Evolutionary conservation across 2,113 vertebrate species (phyloP), one percentile per base, ranked within the genome.

Genomic region (Semnornis frantzii): DNA sequence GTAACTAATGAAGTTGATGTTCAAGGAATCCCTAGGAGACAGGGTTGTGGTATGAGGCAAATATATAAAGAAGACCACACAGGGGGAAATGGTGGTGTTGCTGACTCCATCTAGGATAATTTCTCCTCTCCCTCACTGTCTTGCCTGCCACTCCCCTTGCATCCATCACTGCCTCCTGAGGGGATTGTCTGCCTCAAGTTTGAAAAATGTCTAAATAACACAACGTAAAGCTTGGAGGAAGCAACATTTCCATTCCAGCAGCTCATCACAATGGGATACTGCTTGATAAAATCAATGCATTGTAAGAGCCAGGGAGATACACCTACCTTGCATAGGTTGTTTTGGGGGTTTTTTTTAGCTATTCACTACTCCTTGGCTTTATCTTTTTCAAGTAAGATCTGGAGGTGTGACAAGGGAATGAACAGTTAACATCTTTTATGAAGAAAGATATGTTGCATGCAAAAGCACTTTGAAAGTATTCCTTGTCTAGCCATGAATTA

Each of bases 1-100:
- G 4, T 97, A 97, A 97, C 96, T 98, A 98, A 98, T 98, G 94
- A 98, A 98, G 94, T 21, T 98, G 94, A 97, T 97, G 96, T 92
- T 95, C 88, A 96, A 97, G 77, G 75, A 96, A 97, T 97, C 95
- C 96, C 96, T 97, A 48, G 65, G 94, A 97, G 97, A 95, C 65
- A 59, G 59, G 85, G 63, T 55, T 95, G 65, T 91, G 62, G 73
- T 92, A 91, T 82, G 91, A 96, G 72, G 63, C 85, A 91, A 83
- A 92, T 92, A 59, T 69, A 70, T 82, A 82, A 50, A 95, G 94
- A 91, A 83, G 94, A 84, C 57, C 30, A 68, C 87, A 63, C 1
- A 1, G 37, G 77, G 33, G 58, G 6, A 66, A 87, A 85, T 79
- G 50, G 33, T 75, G 34, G 72, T 86, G 62, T 72, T 85, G 34